Percentiles rank a stretch among this genome's conserved stretches.
Evolutionary conservation across 2,888 invertebrate species (phyloP).

Genomic region (Galerucella calmariensis): DNA sequence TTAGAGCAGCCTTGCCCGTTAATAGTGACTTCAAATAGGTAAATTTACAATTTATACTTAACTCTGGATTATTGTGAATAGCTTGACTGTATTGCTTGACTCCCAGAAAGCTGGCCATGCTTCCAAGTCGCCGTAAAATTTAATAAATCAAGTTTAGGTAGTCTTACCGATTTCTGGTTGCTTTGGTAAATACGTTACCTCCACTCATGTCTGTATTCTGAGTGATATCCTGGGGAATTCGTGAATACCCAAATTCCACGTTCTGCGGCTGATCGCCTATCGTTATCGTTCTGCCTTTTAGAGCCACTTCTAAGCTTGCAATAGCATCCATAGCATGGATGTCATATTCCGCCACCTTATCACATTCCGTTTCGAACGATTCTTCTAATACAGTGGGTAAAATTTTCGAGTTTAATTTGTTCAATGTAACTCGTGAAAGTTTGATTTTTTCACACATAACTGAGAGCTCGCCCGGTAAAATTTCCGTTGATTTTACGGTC

Average conservation of each 20-base stretch:
- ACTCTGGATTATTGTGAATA: slow-evolving; percentile 23
- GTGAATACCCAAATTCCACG: not conserved
- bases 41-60: not conserved
- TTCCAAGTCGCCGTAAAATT: slow-evolving; percentile 30
- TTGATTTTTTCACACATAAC: not conserved
- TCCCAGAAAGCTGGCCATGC: slow-evolving; percentile 32
- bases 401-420: not conserved
- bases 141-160: slow-evolving; percentile 23
- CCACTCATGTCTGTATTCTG: not conserved
- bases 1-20: no score
- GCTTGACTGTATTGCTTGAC: slow-evolving; percentile 23
- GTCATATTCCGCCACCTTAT: not conserved
- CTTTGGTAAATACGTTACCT: not conserved
- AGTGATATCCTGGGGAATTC: not conserved
- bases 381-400: not conserved
- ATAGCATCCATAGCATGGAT: not conserved
- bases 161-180: slow-evolving; percentile 1
- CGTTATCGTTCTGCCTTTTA: not conserved
- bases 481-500: no score
- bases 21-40: no score
- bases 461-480: not conserved
- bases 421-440: not conserved
- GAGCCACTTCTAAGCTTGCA: not conserved
- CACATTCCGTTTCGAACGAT: not conserved
- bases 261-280: not conserved